These are phyloP conservation scores for Philopedon plagiatum DNA, from an alignment of 2,888 invertebrate species.

Conservation along the genomic window DNA sequence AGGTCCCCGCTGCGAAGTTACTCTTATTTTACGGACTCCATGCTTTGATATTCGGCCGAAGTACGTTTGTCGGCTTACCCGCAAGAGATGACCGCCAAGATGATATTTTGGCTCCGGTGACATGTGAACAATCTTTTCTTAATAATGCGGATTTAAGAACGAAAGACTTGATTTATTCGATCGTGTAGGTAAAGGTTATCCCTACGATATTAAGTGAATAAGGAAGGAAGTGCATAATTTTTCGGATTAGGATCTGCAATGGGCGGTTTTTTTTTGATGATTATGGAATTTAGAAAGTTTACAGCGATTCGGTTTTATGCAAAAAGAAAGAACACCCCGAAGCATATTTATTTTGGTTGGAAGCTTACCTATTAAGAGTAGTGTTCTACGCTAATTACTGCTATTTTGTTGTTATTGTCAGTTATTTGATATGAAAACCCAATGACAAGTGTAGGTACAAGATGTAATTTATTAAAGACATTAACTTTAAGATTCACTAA, in stretches of 20 bases:
- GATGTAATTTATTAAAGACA: too few species aligned
- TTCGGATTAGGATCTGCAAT: conserved; percentile 11
- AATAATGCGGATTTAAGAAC: conserved; percentile 41
- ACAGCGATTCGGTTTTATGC: too few species aligned
- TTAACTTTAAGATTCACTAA: too few species aligned
- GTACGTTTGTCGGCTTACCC: conserved; percentile 38
- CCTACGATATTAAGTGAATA: background rate
- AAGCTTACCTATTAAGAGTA: too few species aligned
- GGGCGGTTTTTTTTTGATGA: background rate
- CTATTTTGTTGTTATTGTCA: too few species aligned
- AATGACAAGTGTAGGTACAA: too few species aligned
- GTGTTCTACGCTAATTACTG: too few species aligned
- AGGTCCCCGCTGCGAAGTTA: conserved; percentile 35
- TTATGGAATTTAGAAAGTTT: background rate
- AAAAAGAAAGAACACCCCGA: too few species aligned
- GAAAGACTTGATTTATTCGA: conserved; percentile 48
- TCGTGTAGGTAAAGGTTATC: conserved; percentile 15
- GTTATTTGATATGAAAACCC: too few species aligned
- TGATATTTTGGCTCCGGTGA: conserved; percentile 49
- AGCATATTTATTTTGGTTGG: too few species aligned
- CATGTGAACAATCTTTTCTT: conserved; percentile 41
- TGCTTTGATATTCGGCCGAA: conserved; percentile 35
- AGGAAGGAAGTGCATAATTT: conserved; percentile 30
- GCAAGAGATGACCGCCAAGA: conserved; percentile 35
- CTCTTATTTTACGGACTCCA: conserved; percentile 33